phyloP scores from a whole-genome alignment of 1,140 invertebrate species.

The Cotesia typhae region DNA sequence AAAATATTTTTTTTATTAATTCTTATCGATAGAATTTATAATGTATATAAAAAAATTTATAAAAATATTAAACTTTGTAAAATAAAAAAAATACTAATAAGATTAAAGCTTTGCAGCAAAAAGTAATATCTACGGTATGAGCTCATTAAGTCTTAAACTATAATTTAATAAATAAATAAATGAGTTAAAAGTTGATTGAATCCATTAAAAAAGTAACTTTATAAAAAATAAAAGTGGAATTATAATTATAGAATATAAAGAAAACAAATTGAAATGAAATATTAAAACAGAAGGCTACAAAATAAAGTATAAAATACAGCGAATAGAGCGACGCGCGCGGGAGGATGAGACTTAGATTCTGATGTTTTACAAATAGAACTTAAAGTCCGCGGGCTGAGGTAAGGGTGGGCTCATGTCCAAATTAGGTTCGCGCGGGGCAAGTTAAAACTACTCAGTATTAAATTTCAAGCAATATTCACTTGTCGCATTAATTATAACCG shows the following conservation, averaged over 20 bases:
- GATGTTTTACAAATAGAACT: constrained; percentile 68
- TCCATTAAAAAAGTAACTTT: not conserved
- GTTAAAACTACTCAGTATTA: constrained; percentile 62
- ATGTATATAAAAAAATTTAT: not conserved
- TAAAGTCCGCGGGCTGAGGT: constrained; percentile 52
- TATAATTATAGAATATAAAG: not conserved
- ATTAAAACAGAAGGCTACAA: not conserved
- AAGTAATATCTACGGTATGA: not conserved
- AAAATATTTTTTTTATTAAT: constrained; percentile 17
- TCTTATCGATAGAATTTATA: not conserved
- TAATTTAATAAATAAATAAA: too few relatives aligned
- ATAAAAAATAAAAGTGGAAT: too few relatives aligned
- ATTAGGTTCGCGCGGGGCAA: constrained; percentile 58
- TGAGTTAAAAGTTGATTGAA: not conserved
- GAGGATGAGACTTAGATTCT: constrained; percentile 51
- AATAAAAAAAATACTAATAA: not conserved
- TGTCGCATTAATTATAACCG: constrained; percentile 17
- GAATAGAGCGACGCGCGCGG: constrained; percentile 46
- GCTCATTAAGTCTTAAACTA: too few relatives aligned
- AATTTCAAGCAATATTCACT: constrained; percentile 65
- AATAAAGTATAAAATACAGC: not conserved
- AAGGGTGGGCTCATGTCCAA: constrained; percentile 66
- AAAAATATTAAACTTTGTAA: not conserved
- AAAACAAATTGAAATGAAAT: not conserved
- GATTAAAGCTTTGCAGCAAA: not conserved